Evolutionary conservation across 2,888 invertebrate genomes (phyloP), one percentile per base, ranked within the genome.

Genomic region (Tetanocera ferruginea): DNA sequence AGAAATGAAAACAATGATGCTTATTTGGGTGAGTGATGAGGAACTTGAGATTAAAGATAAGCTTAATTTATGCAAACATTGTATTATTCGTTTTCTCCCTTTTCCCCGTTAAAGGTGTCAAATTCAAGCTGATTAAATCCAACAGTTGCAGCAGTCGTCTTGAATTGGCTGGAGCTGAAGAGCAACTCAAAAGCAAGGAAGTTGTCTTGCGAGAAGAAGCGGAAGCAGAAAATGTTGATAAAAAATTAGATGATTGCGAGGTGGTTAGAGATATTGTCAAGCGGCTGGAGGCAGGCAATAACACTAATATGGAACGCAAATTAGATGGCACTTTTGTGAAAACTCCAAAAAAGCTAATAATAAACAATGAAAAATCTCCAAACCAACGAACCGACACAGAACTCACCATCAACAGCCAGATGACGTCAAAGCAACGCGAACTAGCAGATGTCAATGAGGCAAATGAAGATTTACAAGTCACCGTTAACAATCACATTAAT

Each of bases 111-210:
- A 1, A 19, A 86, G 94, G 94, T 74, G 93, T 95, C 75, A 95
- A 95, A 88, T 96, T 96, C 87, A 94, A 94, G 86, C 90, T 96
- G 81, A 93, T 96, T 1, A 96, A 96, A 90, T 96, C 96, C 43
- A 96, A 96, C 86, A 96, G 96, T 82, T 96, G 96, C 87, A 95
- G 95, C 86, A 96, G 95, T 87, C 92, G 96, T 43, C 90, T 96
- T 72, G 96, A 96, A 86, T 89, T 96, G 75, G 93, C 95, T 0
- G 96, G 95, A 5, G 92, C 94, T 25, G 82, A 79, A 23, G 78
- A 76, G 9, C 55, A 57, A 19, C 37, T 19, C 14, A 28, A 28
- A 23, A 23, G 31, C n/a, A 51, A 69, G 51, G 69, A 49, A 28
- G 49, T 28, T 17, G 43, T 14, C 34, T 28, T 43, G 25, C 34